phyloP scores from a whole-genome alignment of 2,888 invertebrate species.

The Galeopsomyia nigrocyanea region DNA sequence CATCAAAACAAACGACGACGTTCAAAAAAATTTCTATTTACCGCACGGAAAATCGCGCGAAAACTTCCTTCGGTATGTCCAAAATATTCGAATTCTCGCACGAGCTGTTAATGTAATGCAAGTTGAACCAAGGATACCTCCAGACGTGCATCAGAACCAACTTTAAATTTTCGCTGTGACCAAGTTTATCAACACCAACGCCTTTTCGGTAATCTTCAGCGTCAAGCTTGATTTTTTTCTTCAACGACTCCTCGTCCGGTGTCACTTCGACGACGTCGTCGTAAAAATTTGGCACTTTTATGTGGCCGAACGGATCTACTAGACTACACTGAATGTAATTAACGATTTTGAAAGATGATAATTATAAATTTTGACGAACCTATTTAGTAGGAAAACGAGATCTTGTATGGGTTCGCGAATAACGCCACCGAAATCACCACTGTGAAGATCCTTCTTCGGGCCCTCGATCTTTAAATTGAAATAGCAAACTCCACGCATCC shows the following conservation, averaged over 20 bases:
- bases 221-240: conserved; percentile 53
- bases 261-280: conserved; percentile 67
- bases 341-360: too few relatives aligned
- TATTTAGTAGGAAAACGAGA: conserved; percentile 62
- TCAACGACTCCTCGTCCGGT: conserved; percentile 69
- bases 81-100: conserved; percentile 44
- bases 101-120: conserved; percentile 50
- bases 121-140: conserved; percentile 59
- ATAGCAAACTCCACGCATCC: conserved; percentile 64
- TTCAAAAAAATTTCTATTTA: conserved; percentile 34
- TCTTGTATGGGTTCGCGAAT: conserved; percentile 66
- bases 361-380: conserved; percentile 15
- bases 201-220: conserved; percentile 49
- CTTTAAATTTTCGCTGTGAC: conserved; percentile 45
- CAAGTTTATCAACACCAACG: conserved; percentile 48
- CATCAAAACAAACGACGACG: background rate
- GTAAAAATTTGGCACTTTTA: conserved; percentile 66
- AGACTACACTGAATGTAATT: conserved; percentile 48
- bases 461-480: conserved; percentile 53
- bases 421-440: conserved; percentile 56
- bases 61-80: conserved; percentile 50
- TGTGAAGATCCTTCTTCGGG: conserved; percentile 47
- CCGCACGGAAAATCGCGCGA: conserved; percentile 54
- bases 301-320: conserved; percentile 59
- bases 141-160: conserved; percentile 67